These are phyloP conservation scores for Gymnarchus niloticus DNA, from an alignment of 2,113 vertebrate genomes.

Conservation along the genomic window DNA sequence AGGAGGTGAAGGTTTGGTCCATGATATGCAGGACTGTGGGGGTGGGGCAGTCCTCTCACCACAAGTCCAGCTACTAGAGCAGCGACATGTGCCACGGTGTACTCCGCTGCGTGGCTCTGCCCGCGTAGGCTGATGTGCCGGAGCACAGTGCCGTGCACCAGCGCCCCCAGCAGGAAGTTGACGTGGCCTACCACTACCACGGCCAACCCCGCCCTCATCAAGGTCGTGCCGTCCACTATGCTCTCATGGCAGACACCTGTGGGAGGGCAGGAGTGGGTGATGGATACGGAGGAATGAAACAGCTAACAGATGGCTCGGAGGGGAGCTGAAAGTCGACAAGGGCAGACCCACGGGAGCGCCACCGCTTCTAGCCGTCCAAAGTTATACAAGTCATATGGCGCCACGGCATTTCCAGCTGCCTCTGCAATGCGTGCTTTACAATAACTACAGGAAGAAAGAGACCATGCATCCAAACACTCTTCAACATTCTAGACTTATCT, in stretches of 20 bases:
- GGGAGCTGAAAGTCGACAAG: neutral
- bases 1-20: neutral
- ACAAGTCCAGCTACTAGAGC: slow-evolving; percentile 64
- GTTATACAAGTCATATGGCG: neutral
- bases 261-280: neutral
- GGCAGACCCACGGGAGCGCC: neutral
- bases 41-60: slow-evolving; percentile 54
- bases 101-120: slow-evolving; percentile 63
- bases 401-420: neutral
- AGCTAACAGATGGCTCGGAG: neutral
- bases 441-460: too few relatives aligned
- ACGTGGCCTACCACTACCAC: slow-evolving; percentile 78
- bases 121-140: slow-evolving; percentile 62
- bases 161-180: slow-evolving; percentile 71
- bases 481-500: too few relatives aligned
- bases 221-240: slow-evolving; percentile 55
- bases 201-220: slow-evolving; percentile 86
- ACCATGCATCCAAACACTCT: too few relatives aligned
- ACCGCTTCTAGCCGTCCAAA: neutral
- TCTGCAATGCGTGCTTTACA: neutral
- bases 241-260: slow-evolving; percentile 51
- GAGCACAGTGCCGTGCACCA: slow-evolving; percentile 79
- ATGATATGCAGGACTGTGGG: neutral
- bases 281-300: neutral
- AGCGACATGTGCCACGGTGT: slow-evolving; percentile 67